phyloP scores from a whole-genome alignment of 2,797 vertebrate species.

The Tolypeutes matacus region DNA sequence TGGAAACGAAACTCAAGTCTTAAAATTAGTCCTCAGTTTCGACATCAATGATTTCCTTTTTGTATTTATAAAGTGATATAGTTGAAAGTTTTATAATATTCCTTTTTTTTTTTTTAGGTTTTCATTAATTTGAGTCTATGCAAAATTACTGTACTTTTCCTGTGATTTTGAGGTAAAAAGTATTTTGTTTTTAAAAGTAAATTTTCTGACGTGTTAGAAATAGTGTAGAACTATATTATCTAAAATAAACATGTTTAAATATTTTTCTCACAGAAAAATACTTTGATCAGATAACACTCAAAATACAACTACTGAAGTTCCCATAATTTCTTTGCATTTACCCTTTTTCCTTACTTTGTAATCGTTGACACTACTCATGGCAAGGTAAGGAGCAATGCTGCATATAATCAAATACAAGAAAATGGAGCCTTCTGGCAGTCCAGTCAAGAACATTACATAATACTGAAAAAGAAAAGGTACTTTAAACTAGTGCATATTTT shows the following conservation, averaged over 20 bases:
- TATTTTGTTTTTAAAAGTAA: conserved; percentile 26
- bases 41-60: neutral
- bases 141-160: neutral
- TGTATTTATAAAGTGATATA: neutral
- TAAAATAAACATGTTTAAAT: neutral
- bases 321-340: neutral
- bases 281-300: neutral
- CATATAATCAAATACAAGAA: neutral
- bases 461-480: conserved; percentile 21
- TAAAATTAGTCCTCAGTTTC: neutral
- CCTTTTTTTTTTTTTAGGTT: neutral
- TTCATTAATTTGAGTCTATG: neutral
- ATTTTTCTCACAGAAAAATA: neutral
- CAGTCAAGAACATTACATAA: accelerated
- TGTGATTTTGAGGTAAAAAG: conserved; percentile 2
- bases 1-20: neutral
- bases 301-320: neutral
- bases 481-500: neutral
- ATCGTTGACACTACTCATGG: conserved; percentile 93
- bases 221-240: neutral
- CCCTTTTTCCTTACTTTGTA: conserved; percentile 87
- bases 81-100: neutral
- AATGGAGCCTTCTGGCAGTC: neutral
- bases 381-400: conserved; percentile 93
- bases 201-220: neutral